A percentile compares a stretch with the other conserved stretches of the same genome.
These are phyloP conservation scores for Drosophila arawakana DNA, from an alignment of 1,140 invertebrate genomes.

Conservation along the genomic window DNA sequence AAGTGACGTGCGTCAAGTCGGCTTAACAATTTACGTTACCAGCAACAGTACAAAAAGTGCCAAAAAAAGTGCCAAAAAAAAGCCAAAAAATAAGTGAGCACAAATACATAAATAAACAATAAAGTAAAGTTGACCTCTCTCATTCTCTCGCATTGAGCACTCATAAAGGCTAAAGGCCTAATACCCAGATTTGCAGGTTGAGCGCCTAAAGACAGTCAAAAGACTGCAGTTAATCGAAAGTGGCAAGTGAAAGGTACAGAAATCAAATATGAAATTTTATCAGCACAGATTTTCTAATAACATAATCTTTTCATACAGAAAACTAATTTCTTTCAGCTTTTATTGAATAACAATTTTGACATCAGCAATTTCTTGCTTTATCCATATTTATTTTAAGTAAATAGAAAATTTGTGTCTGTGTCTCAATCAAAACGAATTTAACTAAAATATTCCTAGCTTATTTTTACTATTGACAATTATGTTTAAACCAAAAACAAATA, in stretches of 20 bases:
- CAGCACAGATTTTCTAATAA: no score
- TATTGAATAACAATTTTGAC: no score
- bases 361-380: no score
- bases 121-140: slow-evolving; percentile 43
- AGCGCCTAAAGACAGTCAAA: background rate
- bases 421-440: no score
- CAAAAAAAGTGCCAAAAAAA: slow-evolving; percentile 19
- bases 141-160: background rate
- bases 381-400: no score
- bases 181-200: slow-evolving; percentile 11
- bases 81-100: slow-evolving; percentile 11
- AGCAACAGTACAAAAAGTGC: slow-evolving; percentile 9
- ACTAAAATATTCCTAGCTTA: no score
- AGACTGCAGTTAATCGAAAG: slow-evolving; percentile 10
- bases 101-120: slow-evolving; percentile 69
- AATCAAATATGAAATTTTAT: background rate
- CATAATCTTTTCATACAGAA: no score
- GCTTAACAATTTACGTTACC: slow-evolving; percentile 68
- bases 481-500: background rate
- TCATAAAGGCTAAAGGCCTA: slow-evolving; percentile 19
- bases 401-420: no score
- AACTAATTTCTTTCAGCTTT: no score
- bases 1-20: slow-evolving; percentile 69
- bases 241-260: background rate
- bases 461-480: no score